Evolutionary conservation across 2,113 vertebrate genomes (phyloP), one percentile per base, ranked within the genome.

Genomic region (Rhea pennata): DNA sequence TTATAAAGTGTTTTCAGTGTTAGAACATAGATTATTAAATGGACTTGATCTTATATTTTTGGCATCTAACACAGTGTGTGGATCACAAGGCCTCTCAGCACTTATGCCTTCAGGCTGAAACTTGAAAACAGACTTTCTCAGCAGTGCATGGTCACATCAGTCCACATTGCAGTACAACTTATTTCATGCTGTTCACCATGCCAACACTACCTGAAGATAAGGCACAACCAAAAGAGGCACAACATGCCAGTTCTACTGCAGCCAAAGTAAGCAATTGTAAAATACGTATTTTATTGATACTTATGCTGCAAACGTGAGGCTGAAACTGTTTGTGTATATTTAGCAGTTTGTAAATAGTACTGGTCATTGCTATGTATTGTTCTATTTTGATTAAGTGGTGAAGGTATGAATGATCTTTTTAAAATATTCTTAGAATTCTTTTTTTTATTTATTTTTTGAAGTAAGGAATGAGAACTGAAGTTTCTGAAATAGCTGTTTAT

Each of bases 141-240:
- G 88, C 91, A 80, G 95, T 92, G 91, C 94, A 88, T 96, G 96
- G 83, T 97, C 86, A 94, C 84, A 53, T 91, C 79, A 95, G 81
- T 91, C 92, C 71, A 42, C 85, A 77, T 10, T 94, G 82, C 91
- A 92, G 78, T 89, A 92, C 93, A 92, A 69, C 88, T 88, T 88
- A 87, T 78, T 97, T 95, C 95, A 96, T 22, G 13, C 96, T 92
- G 91, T 97, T 97, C 84, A 69, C 94, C 96, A 99, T 99, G 99
- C 99, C 99, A 97, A 99, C 98, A 54, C 96, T 98, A 94, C 99
- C 99, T 6, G 99, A 99, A 97, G 99, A 99, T 42, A 98, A 99
- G 81, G 99, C 99, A 97, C 99, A 99, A 92, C 98, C 98, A 66
- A 98, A 98, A 24, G 99, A 99, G 95, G 98, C 94, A 89, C 97